Evolutionary conservation across 2,113 vertebrate species (phyloP), one percentile per base, ranked within the genome.

Genomic region (Athene cunicularia): DNA sequence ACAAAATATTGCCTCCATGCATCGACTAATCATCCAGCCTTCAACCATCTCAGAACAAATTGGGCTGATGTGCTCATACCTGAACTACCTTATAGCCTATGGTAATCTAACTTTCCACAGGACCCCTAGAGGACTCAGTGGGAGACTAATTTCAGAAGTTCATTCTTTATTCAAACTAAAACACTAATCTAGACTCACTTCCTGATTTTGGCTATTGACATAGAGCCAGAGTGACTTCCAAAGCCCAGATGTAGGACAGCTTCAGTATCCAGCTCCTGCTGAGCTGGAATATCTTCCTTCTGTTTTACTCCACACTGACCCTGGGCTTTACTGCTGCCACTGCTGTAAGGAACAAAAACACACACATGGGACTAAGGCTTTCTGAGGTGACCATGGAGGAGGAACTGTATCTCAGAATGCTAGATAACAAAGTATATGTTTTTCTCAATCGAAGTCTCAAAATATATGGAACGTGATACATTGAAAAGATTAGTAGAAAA

Each of bases 61-160:
- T 3, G 17, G 14, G 41, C 41, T 2, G 7, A 12, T 0, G 0
- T 5, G 0, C 9, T 62, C 9, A 5, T 24, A 79, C n/a, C 19
- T 55, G 50, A 68, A 49, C 8, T 17, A 17, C 20, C 58, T 64
- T 33, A 28, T 1, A 41, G 35, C 13, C 47, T 66, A 15, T 0
- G 1, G 30, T 18, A 85, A 81, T 22, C 6, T 22, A 2, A 49
- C 9, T 41, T 71, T 67, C 50, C 14, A 1, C 18, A 2, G 15
- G 6, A 86, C 5, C 11, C 16, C 73, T 35, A 43, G 11, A 76
- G 23, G 6, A 23, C 33, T 83, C 59, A 28, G 8, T 18, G 24
- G 22, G 7, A 20, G 6, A 45, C 2, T 43, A 37, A 53, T 73
- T 66, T 89, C 50, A 77, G 45, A 80, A 70, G 10, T 30, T 72